A percentile compares a stretch with the other conserved stretches of the same genome.
Conservation (phyloP, 2,888 invertebrate genomes). For the Clivina fossor region DNA sequence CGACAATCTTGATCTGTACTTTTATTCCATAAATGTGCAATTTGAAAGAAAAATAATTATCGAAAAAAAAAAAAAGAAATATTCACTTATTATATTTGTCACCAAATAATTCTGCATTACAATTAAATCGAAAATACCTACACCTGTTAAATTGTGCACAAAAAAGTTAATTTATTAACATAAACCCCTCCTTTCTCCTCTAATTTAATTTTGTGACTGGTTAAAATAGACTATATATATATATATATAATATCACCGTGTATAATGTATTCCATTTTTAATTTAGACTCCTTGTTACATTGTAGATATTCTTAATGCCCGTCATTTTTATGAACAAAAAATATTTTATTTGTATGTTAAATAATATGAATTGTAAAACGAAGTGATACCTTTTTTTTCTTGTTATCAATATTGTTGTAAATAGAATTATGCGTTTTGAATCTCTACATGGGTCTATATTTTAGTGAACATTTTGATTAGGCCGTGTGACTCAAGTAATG, state of each 20-base stretch:
- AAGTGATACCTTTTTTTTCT: not conserved
- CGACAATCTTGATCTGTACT: conserved; percentile 28
- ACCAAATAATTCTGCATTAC: conserved; percentile 7
- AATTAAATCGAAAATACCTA: conserved; percentile 16
- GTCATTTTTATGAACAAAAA: not conserved
- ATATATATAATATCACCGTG: conserved; percentile 4
- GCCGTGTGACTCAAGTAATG: conserved; percentile 54
- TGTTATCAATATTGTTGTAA: not conserved
- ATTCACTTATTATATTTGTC: conserved; percentile 20
- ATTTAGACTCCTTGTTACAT: conserved; percentile 13
- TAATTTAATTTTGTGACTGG: conserved; percentile 31
- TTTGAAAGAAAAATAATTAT: conserved; percentile 23
- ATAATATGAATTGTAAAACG: conserved; percentile 7
- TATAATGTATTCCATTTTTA: conserved; percentile 26
- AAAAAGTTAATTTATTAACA: conserved; percentile 32
- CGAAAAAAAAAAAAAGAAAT: conserved; percentile 2
- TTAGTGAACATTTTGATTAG: conserved; percentile 44
- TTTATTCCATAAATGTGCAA: conserved; percentile 23
- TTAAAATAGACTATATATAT: conserved; percentile 20
- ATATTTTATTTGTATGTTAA: not conserved
- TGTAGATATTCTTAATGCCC: conserved; percentile 26
- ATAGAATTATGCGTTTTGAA: conserved; percentile 15
- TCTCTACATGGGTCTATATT: conserved; percentile 28
- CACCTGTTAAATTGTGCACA: conserved; percentile 31
- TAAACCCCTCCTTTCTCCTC: too few species aligned